Conservation (phyloP, 2,113 vertebrate species). For the Cromileptes altivelis region DNA sequence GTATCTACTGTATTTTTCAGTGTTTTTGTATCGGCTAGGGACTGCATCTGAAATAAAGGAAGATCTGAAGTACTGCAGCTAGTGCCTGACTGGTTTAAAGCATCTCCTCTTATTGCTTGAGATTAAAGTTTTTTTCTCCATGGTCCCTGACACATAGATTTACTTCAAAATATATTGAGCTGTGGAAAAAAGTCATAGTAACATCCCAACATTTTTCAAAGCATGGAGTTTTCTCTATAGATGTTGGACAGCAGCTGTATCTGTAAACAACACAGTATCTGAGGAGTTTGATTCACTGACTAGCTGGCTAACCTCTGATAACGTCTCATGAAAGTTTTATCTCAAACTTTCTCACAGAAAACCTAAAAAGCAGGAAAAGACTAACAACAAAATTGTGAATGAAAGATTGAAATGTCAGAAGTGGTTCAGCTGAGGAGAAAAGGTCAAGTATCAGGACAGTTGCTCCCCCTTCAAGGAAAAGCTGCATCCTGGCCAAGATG, state of each 20-base stretch:
- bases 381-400: background rate
- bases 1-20: background rate
- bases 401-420: conserved; percentile 38
- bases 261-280: background rate
- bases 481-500: conserved; percentile 12
- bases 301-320: background rate
- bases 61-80: background rate
- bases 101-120: conserved; percentile 4
- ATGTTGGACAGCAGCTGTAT: background rate
- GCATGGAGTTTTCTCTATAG: background rate
- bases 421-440: conserved; percentile 1
- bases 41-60: background rate
- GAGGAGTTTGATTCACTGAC: background rate
- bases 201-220: background rate
- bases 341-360: background rate
- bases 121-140: background rate
- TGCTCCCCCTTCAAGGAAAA: conserved; percentile 16
- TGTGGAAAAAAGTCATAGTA: background rate
- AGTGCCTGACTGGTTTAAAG: background rate
- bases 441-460: conserved; percentile 45
- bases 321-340: background rate
- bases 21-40: background rate
- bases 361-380: background rate
- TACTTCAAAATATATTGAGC: background rate
- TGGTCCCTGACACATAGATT: background rate